Percentiles rank a stretch among this genome's conserved stretches.
phyloP scores from a whole-genome alignment of 2,797 vertebrate genomes.

The Fistularia commersonii region DNA sequence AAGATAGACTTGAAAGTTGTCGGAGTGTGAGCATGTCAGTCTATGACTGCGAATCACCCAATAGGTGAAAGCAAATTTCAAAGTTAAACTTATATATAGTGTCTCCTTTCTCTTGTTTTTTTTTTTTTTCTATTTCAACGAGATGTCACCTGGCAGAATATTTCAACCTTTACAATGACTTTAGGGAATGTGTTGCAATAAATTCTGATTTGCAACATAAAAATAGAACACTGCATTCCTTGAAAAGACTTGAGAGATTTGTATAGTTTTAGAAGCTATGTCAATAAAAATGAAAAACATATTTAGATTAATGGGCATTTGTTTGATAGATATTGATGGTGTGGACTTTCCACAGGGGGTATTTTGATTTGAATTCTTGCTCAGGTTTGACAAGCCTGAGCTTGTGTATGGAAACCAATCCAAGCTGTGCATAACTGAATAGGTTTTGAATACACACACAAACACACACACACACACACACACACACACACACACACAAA shows the following conservation, averaged over 20 bases:
- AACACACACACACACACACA: too few relatives aligned
- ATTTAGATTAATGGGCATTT: background rate
- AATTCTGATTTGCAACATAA: constrained; percentile 43
- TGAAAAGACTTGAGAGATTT: constrained; percentile 30
- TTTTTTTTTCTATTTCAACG: constrained; percentile 3
- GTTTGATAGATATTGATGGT: constrained; percentile 5
- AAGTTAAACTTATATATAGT: too few relatives aligned
- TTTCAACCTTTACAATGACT: constrained; percentile 48
- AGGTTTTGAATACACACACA: too few relatives aligned
- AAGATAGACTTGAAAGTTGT: constrained; percentile 33
- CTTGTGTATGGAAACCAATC: too few relatives aligned
- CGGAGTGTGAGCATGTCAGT: constrained; percentile 1
- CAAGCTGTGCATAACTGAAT: too few relatives aligned
- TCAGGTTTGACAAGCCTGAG: too few relatives aligned
- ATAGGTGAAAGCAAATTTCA: constrained; percentile 4
- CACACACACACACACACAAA: too few relatives aligned
- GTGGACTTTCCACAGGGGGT: too few relatives aligned
- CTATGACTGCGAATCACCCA: constrained; percentile 15
- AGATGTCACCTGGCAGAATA: constrained; percentile 15
- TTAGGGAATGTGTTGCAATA: constrained; percentile 51
- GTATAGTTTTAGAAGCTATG: background rate
- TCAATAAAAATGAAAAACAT: constrained; percentile 4
- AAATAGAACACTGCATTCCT: constrained; percentile 33
- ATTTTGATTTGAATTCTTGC: too few relatives aligned
- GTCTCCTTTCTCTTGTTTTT: background rate